phyloP scores from a whole-genome alignment of 2,888 invertebrate species.

The Acanthococcus lagerstroemiae region DNA sequence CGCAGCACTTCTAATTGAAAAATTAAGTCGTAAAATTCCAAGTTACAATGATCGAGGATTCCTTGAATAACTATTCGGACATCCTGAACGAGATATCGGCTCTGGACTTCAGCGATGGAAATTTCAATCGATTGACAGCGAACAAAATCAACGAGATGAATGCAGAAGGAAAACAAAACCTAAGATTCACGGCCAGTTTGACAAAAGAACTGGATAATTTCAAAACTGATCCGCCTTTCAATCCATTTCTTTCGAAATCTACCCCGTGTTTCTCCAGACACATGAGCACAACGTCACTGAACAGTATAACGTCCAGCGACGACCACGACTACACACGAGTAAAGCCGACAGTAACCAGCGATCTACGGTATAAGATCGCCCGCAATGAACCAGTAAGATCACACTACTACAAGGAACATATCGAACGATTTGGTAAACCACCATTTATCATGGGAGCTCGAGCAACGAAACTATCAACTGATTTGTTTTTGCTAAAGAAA shows the following conservation, averaged over 20 bases:
- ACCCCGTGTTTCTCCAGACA: background rate
- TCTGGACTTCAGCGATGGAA: background rate
- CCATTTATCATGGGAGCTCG: conserved; percentile 8
- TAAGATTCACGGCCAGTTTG: too few relatives aligned
- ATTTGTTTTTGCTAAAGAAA: too few relatives aligned
- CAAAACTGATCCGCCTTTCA: too few relatives aligned
- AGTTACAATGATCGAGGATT: too few relatives aligned
- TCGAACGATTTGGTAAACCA: conserved; percentile 14
- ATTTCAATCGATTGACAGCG: background rate
- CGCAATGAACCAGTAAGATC: conserved; percentile 4
- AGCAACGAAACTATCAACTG: background rate
- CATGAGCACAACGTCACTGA: background rate
- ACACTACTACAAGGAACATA: conserved; percentile 17
- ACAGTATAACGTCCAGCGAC: background rate
- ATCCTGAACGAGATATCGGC: background rate
- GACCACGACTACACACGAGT: conserved; percentile 10
- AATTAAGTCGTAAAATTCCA: background rate
- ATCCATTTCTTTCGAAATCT: background rate
- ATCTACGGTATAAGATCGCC: conserved; percentile 1
- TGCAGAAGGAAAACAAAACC: too few relatives aligned
- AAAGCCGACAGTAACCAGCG: conserved; percentile 4
- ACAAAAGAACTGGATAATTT: too few relatives aligned
- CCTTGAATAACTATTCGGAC: too few relatives aligned
- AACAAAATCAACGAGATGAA: too few relatives aligned
- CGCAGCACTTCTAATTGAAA: background rate